Percentiles rank a stretch among this genome's conserved stretches.
These are phyloP conservation scores for Micrasema minimum DNA, from an alignment of 1,140 invertebrate genomes.

Conservation along the genomic window DNA sequence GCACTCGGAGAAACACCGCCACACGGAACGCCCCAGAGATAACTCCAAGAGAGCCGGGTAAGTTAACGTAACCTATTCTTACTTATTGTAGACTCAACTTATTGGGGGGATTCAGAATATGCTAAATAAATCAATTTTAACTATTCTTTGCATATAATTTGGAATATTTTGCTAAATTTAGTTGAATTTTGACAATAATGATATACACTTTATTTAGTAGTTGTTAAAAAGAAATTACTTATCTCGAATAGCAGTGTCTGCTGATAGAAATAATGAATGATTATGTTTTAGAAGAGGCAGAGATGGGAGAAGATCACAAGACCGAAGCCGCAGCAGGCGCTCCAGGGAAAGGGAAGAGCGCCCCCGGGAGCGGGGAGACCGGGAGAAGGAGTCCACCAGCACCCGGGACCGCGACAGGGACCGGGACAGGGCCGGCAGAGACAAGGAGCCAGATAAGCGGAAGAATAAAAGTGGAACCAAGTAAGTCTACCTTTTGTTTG, in stretches of 20 bases:
- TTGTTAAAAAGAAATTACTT: too few species aligned
- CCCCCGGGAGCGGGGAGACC: constrained; percentile 57
- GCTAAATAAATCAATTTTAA: constrained; percentile 13
- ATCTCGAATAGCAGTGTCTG: too few species aligned
- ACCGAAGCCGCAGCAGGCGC: constrained; percentile 39
- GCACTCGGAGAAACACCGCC: constrained; percentile 56
- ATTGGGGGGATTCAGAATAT: constrained; percentile 27
- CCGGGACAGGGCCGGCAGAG: constrained; percentile 56
- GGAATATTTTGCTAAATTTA: too few species aligned
- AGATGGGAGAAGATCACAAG: constrained; percentile 51
- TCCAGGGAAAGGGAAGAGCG: constrained; percentile 56
- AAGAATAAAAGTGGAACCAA: constrained; percentile 60
- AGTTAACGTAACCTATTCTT: constrained; percentile 23
- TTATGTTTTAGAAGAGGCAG: not conserved
- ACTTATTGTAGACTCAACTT: constrained; percentile 16
- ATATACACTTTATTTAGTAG: too few species aligned
- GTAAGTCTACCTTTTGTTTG: too few species aligned
- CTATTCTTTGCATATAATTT: not conserved
- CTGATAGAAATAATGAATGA: not conserved
- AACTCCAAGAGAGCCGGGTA: constrained; percentile 46
- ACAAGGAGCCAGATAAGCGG: constrained; percentile 57
- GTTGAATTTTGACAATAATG: too few species aligned
- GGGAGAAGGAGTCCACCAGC: constrained; percentile 54
- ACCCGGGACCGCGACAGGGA: constrained; percentile 51
- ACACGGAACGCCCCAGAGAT: constrained; percentile 56